Conservation (phyloP, 2,113 vertebrate genomes). For the Tenrec ecaudatus region DNA sequence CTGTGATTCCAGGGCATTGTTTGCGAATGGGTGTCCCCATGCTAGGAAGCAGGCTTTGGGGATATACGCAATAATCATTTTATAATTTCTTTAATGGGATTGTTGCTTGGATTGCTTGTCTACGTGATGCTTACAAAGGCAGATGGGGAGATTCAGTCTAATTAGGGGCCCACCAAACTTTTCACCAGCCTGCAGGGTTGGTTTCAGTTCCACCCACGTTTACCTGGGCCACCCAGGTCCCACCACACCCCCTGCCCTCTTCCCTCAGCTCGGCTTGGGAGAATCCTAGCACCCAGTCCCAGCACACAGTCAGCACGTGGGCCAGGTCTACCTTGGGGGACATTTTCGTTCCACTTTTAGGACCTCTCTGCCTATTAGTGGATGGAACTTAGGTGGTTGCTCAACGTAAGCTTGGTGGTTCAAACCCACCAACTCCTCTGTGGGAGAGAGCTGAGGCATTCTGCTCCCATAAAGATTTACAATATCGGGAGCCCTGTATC, state of each 20-base stretch:
- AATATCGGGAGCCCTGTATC: too few species aligned
- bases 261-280: neutral
- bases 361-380: neutral
- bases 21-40: slow-evolving; percentile 64
- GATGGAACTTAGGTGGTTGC: too few species aligned
- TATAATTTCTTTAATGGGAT: slow-evolving; percentile 36
- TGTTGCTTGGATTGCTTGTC: slow-evolving; percentile 58
- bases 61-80: slow-evolving; percentile 11
- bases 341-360: neutral
- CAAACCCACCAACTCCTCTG: too few species aligned
- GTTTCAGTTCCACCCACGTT: slow-evolving; percentile 68
- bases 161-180: slow-evolving; percentile 68
- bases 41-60: slow-evolving; percentile 17
- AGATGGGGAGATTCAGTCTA: slow-evolving; percentile 38
- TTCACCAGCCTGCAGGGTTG: neutral
- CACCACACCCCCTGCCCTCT: neutral
- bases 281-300: neutral
- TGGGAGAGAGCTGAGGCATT: too few species aligned
- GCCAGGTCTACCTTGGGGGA: neutral
- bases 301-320: neutral
- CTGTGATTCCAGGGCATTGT: slow-evolving; percentile 76
- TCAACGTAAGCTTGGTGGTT: too few species aligned
- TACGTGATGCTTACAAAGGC: slow-evolving; percentile 67
- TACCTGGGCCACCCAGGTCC: slow-evolving; percentile 63
- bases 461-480: too few species aligned